A percentile compares a stretch with the other conserved stretches of the same genome.
Evolutionary conservation across 1,140 invertebrate species (phyloP).

Genomic region (Leptinotarsa lineolata): DNA sequence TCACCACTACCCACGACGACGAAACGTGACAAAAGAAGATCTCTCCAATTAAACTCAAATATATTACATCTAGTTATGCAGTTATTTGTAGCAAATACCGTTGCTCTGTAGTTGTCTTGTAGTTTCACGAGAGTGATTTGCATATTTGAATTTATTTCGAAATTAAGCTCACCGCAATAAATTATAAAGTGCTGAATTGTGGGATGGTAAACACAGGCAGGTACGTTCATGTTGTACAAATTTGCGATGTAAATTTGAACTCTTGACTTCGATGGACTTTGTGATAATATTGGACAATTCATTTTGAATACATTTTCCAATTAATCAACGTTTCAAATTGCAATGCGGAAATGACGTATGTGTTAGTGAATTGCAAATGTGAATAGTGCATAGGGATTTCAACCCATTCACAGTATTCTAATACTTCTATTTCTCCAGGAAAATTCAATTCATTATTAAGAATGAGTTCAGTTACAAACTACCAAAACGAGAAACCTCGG

Average conservation of each 20-base stretch:
- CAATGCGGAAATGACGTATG: too few species aligned
- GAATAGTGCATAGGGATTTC: too few species aligned
- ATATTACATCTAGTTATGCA: background rate
- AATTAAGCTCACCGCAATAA: background rate
- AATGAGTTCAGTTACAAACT: too few species aligned
- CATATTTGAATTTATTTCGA: background rate
- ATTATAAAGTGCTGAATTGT: conserved; percentile 20
- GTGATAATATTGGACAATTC: conserved; percentile 9
- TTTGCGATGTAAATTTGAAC: conserved; percentile 16
- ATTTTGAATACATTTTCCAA: background rate
- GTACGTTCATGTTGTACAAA: conserved; percentile 3
- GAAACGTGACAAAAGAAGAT: too few species aligned
- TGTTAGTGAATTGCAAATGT: too few species aligned
- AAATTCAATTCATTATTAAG: too few species aligned
- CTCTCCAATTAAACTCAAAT: background rate
- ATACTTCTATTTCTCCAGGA: too few species aligned
- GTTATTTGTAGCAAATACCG: background rate
- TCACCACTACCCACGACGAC: too few species aligned
- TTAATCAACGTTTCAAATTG: background rate
- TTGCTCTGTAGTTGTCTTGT: conserved; percentile 5
- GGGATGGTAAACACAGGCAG: conserved; percentile 11
- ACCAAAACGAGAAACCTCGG: too few species aligned
- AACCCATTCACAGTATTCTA: too few species aligned
- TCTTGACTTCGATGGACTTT: conserved; percentile 8
- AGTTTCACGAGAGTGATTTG: background rate